Base-by-base conservation (phyloP, 2,888 invertebrate species). In the Andrena praecox region DNA sequence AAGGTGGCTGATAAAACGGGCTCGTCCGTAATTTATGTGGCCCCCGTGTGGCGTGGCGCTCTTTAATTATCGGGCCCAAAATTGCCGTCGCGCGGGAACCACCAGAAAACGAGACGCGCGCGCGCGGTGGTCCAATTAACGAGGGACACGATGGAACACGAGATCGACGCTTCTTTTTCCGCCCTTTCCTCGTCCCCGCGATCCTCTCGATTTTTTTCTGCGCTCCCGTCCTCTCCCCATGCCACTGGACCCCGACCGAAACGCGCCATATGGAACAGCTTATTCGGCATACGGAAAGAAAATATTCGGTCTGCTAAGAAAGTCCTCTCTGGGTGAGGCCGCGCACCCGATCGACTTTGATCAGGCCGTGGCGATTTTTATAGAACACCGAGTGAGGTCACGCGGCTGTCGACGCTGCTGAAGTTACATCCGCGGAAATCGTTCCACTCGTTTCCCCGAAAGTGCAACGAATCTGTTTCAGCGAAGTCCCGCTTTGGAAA, bases 301-400 rank as follows among this genome's bases (percentile, higher is more conserved):
- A 90, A 90, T 89, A 89, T 77, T 82, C 24, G 62, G 66, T 50
- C 69, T 80, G 48, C 74, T 75, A 60, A 73, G 82, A 84, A 80
- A 75, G 63, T 50, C 35, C 63, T 64, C 64, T 54, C 54, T 24
- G n/a, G 31, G 71, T 70, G 29, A 31, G 67, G 50, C 68, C 66
- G 48, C 54, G 75, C 76, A 62, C 67, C 84, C 20, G 82, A 87
- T 85, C 80, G 86, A 85, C 91, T 91, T 90, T 90, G 90, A 91
- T 91, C 90, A 54, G 33, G n/a, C 70, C 64, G 85, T 76, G 68
- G 73, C 59, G 81, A 80, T 87, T 87, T 90, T 90, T 89, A 88
- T 85, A 86, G 84, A 84, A 82, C 69, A 33, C 59, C 71, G 20
- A 31, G 52, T 82, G 87, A 88, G 56, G 68, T 80, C 67, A 48